phyloP scores from a whole-genome alignment of 2,888 invertebrate genomes.

The Eupithecia dodoneata region DNA sequence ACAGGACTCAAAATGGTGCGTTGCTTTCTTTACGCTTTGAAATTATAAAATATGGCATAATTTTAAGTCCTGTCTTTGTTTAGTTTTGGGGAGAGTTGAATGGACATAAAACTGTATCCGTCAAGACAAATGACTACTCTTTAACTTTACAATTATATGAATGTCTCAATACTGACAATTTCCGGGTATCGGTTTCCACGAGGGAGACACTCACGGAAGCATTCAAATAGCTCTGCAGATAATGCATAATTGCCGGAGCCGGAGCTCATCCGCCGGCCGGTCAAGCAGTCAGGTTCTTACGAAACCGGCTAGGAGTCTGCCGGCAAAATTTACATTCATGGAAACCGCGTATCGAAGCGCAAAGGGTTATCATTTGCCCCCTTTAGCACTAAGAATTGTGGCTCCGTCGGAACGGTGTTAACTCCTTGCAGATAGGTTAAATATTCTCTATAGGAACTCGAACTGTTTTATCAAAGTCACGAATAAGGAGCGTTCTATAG shows the following conservation, averaged over 20 bases:
- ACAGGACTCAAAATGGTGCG: background rate
- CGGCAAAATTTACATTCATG: slow-evolving; percentile 62
- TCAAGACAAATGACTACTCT: background rate
- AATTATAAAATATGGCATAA: too few species aligned
- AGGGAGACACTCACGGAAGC: background rate
- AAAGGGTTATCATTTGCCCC: slow-evolving; percentile 68
- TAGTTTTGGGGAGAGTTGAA: too few species aligned
- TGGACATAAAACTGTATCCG: too few species aligned
- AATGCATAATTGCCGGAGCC: background rate
- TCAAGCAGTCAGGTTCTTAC: slow-evolving; percentile 22
- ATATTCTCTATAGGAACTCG: slow-evolving; percentile 33
- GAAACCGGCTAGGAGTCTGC: slow-evolving; percentile 39
- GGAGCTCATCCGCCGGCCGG: background rate
- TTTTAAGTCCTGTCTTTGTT: too few species aligned
- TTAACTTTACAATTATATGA: background rate
- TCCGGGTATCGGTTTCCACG: background rate
- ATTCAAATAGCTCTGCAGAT: background rate
- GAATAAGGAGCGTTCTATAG: background rate
- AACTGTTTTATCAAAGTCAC: background rate
- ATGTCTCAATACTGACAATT: background rate
- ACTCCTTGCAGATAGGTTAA: slow-evolving; percentile 43
- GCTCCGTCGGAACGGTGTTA: slow-evolving; percentile 55
- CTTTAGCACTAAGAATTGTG: slow-evolving; percentile 60
- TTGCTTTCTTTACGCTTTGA: too few species aligned
- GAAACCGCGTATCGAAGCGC: slow-evolving; percentile 55